Evolutionary conservation across 2,797 vertebrate species (phyloP).

Genomic region (Pseudochromis fuscus): DNA sequence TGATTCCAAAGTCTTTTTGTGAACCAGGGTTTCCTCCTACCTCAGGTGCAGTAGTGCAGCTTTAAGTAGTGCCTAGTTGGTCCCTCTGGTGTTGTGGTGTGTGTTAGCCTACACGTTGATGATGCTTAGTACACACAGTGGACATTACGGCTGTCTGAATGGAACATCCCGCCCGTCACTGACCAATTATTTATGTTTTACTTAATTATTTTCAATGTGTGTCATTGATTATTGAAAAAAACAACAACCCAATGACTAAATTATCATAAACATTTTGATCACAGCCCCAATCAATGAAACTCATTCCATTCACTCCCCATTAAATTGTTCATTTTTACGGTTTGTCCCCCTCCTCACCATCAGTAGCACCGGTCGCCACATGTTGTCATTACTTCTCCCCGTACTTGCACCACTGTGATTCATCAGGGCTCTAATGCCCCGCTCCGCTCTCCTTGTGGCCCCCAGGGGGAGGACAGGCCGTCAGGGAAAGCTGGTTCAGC

Average conservation of each 20-base stretch:
- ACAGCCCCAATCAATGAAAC: conserved; percentile 6
- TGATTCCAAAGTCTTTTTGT: conserved; percentile 10
- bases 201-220: not conserved
- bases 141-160: conserved; percentile 55
- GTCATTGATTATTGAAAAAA: conserved; percentile 24
- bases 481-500: conserved; percentile 94
- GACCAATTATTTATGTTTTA: conserved; percentile 12
- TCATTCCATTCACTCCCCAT: conserved; percentile 12
- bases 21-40: not conserved
- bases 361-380: conserved; percentile 55
- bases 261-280: conserved; percentile 4
- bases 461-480: conserved; percentile 94
- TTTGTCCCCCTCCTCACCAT: conserved; percentile 31
- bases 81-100: conserved; percentile 47
- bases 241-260: conserved; percentile 28
- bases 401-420: conserved; percentile 51
- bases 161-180: conserved; percentile 46
- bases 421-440: conserved; percentile 71
- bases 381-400: conserved; percentile 58
- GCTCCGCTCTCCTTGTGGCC: conserved; percentile 92
- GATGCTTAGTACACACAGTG: conserved; percentile 41
- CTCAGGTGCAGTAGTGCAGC: conserved; percentile 26
- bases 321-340: conserved; percentile 25
- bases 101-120: conserved; percentile 45
- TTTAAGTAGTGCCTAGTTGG: conserved; percentile 31